These are phyloP conservation scores for Hyles lineata DNA, from an alignment of 2,888 invertebrate species.

Conservation along the genomic window DNA sequence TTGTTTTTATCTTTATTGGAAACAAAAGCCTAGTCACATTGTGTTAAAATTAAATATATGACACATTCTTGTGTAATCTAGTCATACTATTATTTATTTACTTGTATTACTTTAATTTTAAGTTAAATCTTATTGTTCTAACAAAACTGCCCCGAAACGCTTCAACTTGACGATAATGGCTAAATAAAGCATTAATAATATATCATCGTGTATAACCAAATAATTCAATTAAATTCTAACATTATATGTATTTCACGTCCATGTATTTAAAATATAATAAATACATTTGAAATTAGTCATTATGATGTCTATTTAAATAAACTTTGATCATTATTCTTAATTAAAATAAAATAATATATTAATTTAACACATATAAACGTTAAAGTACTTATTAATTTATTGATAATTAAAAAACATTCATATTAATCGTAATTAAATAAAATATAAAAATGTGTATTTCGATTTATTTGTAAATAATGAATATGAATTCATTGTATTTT, in stretches of 20 bases:
- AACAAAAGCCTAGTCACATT: too few relatives aligned
- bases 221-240: background rate
- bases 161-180: background rate
- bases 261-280: background rate
- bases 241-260: background rate
- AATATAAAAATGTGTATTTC: background rate
- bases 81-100: background rate
- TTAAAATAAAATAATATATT: background rate
- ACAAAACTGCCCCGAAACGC: background rate
- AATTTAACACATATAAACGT: background rate
- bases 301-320: background rate
- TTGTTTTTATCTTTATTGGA: background rate
- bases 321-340: slow-evolving; percentile 1
- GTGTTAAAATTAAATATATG: too few relatives aligned
- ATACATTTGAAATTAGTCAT: slow-evolving; percentile 1
- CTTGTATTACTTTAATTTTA: background rate
- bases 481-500: slow-evolving; percentile 39
- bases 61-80: background rate
- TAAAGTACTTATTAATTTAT: background rate
- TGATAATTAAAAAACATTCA: background rate
- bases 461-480: slow-evolving; percentile 28
- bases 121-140: background rate
- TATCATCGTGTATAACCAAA: background rate
- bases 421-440: background rate
- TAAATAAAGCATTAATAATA: background rate